A percentile compares a stretch with the other conserved stretches of the same genome.
These are phyloP conservation scores for Tenthredo mesomela DNA, from an alignment of 2,888 invertebrate genomes.

Conservation along the genomic window DNA sequence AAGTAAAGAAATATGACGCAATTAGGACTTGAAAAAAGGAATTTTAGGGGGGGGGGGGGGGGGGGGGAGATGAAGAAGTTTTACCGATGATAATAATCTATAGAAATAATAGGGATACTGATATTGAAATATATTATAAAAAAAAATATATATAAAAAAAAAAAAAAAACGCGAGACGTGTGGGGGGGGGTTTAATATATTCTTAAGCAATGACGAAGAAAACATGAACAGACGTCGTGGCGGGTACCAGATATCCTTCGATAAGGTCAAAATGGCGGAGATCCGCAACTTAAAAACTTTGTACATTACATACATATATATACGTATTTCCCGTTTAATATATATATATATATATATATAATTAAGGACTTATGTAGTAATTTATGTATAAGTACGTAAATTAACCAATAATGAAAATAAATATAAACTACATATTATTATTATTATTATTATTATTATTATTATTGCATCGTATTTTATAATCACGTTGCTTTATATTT, in stretches of 20 bases:
- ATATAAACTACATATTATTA: neutral
- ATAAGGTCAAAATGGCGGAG: slow-evolving; percentile 75
- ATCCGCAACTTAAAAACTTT: slow-evolving; percentile 20
- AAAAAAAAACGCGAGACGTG: too few relatives aligned
- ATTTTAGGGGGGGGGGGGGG: neutral
- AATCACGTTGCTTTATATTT: neutral
- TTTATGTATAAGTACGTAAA: too few relatives aligned
- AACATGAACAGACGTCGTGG: slow-evolving; percentile 7
- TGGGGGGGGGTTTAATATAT: neutral
- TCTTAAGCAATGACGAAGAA: neutral
- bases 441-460: too few relatives aligned
- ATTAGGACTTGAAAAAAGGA: neutral
- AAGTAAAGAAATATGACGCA: neutral
- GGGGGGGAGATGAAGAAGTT: neutral
- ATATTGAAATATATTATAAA: neutral
- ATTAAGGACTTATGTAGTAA: too few relatives aligned
- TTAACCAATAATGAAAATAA: too few relatives aligned
- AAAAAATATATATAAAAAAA: neutral
- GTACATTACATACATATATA: neutral
- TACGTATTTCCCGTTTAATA: neutral
- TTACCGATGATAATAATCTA: too few relatives aligned
- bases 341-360: too few relatives aligned
- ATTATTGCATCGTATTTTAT: neutral
- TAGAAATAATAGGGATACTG: too few relatives aligned
- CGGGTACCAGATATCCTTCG: slow-evolving; percentile 73